These are phyloP conservation scores for Diplazon laetatorius DNA, from an alignment of 2,888 invertebrate genomes.

Conservation along the genomic window DNA sequence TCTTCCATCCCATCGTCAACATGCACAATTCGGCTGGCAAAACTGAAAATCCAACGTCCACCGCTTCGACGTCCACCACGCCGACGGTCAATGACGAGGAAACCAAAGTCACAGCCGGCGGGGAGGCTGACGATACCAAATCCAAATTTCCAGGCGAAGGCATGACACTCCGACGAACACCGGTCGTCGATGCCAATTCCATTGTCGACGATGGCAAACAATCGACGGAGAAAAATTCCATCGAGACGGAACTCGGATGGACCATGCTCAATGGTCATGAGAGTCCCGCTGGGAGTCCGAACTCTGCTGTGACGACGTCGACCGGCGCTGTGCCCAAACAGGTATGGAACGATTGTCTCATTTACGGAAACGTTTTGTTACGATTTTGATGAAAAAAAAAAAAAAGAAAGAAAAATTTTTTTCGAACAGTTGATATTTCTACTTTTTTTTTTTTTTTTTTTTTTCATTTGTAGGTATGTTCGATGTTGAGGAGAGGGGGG, in stretches of 20 bases:
- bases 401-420: too few species aligned
- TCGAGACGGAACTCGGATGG: constrained; percentile 77
- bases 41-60: constrained; percentile 61
- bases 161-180: constrained; percentile 9
- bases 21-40: constrained; percentile 81
- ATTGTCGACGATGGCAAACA: constrained; percentile 2
- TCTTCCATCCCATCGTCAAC: too few species aligned
- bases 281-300: constrained; percentile 42
- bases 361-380: neutral
- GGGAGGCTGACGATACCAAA: neutral
- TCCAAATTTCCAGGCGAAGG: neutral
- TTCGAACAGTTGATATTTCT: too few species aligned
- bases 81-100: constrained; percentile 11
- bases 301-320: constrained; percentile 17
- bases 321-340: constrained; percentile 61
- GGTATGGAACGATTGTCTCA: constrained; percentile 58
- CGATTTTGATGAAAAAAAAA: too few species aligned
- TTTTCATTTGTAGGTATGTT: too few species aligned
- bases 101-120: constrained; percentile 7
- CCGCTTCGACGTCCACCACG: constrained; percentile 19
- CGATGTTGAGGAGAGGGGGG: too few species aligned
- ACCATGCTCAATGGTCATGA: constrained; percentile 74
- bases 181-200: too few species aligned
- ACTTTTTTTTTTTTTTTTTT: too few species aligned
- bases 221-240: constrained; percentile 23